Conservation (phyloP, 2,797 vertebrate genomes). For the Sebastiscus albofasciatus region DNA sequence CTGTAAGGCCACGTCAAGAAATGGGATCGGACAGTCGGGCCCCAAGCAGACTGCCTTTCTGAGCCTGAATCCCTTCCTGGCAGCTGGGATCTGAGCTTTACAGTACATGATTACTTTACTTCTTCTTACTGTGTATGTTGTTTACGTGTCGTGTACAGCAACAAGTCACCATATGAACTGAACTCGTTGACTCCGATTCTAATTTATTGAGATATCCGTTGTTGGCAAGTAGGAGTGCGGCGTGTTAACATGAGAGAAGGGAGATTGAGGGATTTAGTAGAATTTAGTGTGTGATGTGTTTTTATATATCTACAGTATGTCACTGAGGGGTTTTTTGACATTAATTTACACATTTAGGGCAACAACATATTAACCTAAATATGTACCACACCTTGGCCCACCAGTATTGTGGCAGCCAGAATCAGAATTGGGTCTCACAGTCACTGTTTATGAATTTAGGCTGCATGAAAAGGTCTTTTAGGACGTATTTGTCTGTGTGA, state of each 20-base stretch:
- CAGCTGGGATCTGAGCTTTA: conserved; percentile 33
- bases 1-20: background rate
- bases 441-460: conserved; percentile 38
- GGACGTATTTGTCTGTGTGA: conserved; percentile 17
- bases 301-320: conserved; percentile 6
- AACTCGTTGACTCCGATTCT: conserved; percentile 18
- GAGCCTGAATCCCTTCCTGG: conserved; percentile 17
- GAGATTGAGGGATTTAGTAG: conserved; percentile 56
- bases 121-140: conserved; percentile 9
- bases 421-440: conserved; percentile 32
- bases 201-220: conserved; percentile 12
- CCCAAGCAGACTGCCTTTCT: background rate
- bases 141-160: conserved; percentile 17
- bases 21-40: background rate
- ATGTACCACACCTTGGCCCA: conserved; percentile 40
- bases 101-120: conserved; percentile 21
- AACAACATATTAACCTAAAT: conserved; percentile 62
- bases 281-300: conserved; percentile 6
- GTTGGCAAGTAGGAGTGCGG: conserved; percentile 29
- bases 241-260: conserved; percentile 57
- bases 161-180: conserved; percentile 7
- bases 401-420: background rate
- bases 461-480: conserved; percentile 3
- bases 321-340: rapidly evolving
- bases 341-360: conserved; percentile 44